A percentile compares a stretch with the other conserved stretches of the same genome.
phyloP scores from a whole-genome alignment of 2,888 invertebrate genomes.

The Troides oblongomaculatus region DNA sequence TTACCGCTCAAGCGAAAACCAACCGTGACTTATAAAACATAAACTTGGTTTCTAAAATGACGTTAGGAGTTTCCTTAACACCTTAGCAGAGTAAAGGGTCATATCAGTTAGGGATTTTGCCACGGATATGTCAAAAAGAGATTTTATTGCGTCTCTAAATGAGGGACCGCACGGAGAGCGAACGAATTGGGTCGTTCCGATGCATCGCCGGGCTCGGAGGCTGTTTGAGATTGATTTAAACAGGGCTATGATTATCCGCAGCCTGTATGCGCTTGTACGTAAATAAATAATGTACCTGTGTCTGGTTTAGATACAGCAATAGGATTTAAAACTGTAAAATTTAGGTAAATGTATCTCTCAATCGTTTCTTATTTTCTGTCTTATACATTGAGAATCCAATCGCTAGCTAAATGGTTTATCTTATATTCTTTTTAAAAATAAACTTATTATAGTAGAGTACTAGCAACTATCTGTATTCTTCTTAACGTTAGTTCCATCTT shows the following conservation, averaged over 20 bases:
- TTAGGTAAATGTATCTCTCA: neutral
- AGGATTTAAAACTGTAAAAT: neutral
- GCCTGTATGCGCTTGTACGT: neutral
- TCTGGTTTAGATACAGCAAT: neutral
- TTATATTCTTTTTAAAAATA: no score
- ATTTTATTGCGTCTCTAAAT: conserved; percentile 77
- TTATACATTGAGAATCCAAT: no score
- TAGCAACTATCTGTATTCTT: no score
- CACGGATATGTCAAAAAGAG: conserved; percentile 80
- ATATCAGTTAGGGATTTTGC: conserved; percentile 80
- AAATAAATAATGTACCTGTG: neutral
- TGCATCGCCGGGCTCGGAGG: conserved; percentile 40
- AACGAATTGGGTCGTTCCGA: conserved; percentile 63
- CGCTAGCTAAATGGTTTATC: no score
- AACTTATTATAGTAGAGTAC: no score
- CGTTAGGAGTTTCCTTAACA: conserved; percentile 62
- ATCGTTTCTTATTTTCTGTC: no score
- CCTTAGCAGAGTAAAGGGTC: conserved; percentile 73
- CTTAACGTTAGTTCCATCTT: no score
- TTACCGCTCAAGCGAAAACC: conserved; percentile 31
- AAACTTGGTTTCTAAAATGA: conserved; percentile 39
- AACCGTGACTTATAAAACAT: conserved; percentile 3
- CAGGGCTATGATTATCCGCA: conserved; percentile 33
- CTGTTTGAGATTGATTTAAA: conserved; percentile 45
- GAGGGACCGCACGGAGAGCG: conserved; percentile 68